Evolutionary conservation across 2,888 invertebrate species (phyloP), one percentile per base, ranked within the genome.

Genomic region (Brachylomia viminalis): DNA sequence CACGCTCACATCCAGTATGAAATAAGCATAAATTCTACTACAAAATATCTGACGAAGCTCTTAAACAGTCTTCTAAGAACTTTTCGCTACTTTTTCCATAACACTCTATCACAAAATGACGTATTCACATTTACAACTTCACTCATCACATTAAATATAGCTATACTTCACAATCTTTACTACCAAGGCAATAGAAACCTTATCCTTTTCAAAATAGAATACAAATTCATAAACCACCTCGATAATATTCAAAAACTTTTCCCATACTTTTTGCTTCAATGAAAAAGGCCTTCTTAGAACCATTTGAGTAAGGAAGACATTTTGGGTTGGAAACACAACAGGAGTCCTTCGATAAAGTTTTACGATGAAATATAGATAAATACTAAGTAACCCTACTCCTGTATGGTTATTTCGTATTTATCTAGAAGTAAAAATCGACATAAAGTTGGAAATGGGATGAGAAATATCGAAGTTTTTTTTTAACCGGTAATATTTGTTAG

Each of bases 291-390:
- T 77, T 54, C 65, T 70, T 30, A 76, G 76, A 85, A 78, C 72
- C 79, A 74, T 82, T 85, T 78, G 75, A 72, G 47, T 69, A 72
- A 58, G 65, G 62, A 78, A 79, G 82, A 66, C 72, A 73, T 84
- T 84, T 61, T 62, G 61, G 80, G 79, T 80, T 82, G 62, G 42
- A 58, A 85, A 79, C 67, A 75, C 70, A 75, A 77, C 71, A 67
- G 38, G 58, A 78, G 73, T 52, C 54, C 62, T 2, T 56, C 27
- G 54, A 72, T 82, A 73, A 82, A 79, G 72, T 76, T 79, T 84
- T 77, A 84, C 33, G 85, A 84, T 71, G 75, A 77, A 77, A 75
- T 73, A 70, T 67, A 70, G 66, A 72, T 73, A 73, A 75, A 84
- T 71, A 74, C 30, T 20, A 30, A 80, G 77, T 74, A 83, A 65